Percentiles rank a stretch among this genome's conserved stretches.
Conservation (phyloP, 1,140 invertebrate species). For the Himalopsyche phryganea region DNA sequence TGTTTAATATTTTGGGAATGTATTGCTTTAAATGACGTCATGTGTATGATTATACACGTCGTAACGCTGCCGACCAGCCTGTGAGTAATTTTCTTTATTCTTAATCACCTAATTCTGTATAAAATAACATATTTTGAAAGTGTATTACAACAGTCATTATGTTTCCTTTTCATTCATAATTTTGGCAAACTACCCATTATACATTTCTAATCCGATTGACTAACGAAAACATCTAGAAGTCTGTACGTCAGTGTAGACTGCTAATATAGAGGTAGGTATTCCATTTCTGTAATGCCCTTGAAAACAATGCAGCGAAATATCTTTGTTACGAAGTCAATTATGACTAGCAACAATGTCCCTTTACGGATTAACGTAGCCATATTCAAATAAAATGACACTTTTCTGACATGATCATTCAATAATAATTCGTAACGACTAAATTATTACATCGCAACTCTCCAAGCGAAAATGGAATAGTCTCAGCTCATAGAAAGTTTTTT, state of each 20-base stretch:
- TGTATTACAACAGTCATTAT: background rate
- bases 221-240: slow-evolving; percentile 14
- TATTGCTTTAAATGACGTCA: slow-evolving; percentile 55
- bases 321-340: slow-evolving; percentile 24
- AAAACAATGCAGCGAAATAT: slow-evolving; percentile 52
- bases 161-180: slow-evolving; percentile 19
- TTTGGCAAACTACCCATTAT: slow-evolving; percentile 7
- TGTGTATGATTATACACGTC: slow-evolving; percentile 54
- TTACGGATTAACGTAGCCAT: background rate
- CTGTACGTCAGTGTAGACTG: slow-evolving; percentile 4
- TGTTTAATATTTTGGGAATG: slow-evolving; percentile 52
- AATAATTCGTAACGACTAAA: background rate
- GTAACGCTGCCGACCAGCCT: slow-evolving; percentile 45
- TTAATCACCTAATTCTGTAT: slow-evolving; percentile 28
- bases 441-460: slow-evolving; percentile 26
- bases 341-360: slow-evolving; percentile 4
- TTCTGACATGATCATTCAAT: no score
- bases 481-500: slow-evolving; percentile 47
- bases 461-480: slow-evolving; percentile 47
- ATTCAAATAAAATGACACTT: no score
- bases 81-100: slow-evolving; percentile 54
- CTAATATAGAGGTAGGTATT: slow-evolving; percentile 27
- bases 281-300: slow-evolving; percentile 46
- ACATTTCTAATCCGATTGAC: slow-evolving; percentile 9
- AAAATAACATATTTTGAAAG: slow-evolving; percentile 10